Base-by-base conservation (phyloP, 2,888 invertebrate species). In the Sabatieria punctata region DNA sequence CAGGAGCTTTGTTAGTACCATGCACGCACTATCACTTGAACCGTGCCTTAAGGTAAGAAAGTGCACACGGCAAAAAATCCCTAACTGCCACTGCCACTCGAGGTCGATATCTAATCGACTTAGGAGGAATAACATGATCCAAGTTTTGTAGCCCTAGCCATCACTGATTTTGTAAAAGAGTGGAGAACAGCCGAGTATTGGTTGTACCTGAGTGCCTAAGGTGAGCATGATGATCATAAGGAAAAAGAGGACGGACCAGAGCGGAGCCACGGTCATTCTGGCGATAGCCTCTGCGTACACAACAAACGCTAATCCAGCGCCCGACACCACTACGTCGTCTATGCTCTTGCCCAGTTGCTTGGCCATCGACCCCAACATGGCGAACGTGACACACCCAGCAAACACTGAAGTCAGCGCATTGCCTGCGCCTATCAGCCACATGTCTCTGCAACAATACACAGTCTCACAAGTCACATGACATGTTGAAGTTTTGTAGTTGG, bases 281-380 rank as follows among this genome's bases (percentile, higher is more conserved):
- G 82, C 77, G 1, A 85, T 79, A 2, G 73, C 74, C 68, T 85
- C 85, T 0, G 84, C 82, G 62, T 83, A 82, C n/a, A 82, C 82
- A 50, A 84, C 79, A 60, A 85, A 84, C 1, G 82, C 82, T 52
- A 85, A 66, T 4, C 82, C 82, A 19, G 81, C 62, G 41, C 67
- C 68, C 66, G 52, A 21, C 46, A 47, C 51, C 4, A 60, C 50
- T 51, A 63, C 60, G 26, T 60, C 50, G 39, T 56, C 54, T n/a
- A 60, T 41, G n/a, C 48, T 71, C 2, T 80, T 78, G 40, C 77
- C 71, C 41, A 82, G 69, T 60, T 82, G 80, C 55, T 80, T 77
- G 1, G 82, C 82, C 59, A 83, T 70, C 67, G 80, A 82, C 3
- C 82, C 84, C 57, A 83, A 79, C 23, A 82, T 79, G 0, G 81